Evolutionary conservation across 2,113 vertebrate genomes (phyloP), one percentile per base, ranked within the genome.

Genomic region (Eudyptes chrysolophus): DNA sequence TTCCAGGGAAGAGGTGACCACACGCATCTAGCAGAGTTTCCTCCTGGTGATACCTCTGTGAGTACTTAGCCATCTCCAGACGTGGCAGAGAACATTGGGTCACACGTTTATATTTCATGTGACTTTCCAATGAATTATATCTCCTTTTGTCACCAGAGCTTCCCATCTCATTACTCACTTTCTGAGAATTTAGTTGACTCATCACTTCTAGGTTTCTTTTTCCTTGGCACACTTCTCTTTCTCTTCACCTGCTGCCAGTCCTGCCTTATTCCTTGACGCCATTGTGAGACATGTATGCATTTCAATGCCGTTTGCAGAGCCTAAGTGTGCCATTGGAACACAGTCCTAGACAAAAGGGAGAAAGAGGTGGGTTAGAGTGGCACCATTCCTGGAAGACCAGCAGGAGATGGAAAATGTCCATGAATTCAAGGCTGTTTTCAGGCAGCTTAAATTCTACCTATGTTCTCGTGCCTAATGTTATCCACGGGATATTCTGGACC

Each of bases 141-240:
- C 40, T 91, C 61, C 15, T 91, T 29, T 76, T 85, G 70, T 79
- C 51, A 90, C 75, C n/a, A 88, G 17, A 68, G 18, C 57, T 79
- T 69, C 68, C 14, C 65, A 32, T 74, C 62, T 19, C 38, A 70
- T 29, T 3, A 0, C 54, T 78, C 1, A 0, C n/a, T 88, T 93
- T 93, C 93, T 94, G 81, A 88, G 94, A 90, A 94, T 18, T 64
- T 12, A 19, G 3, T 89, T 85, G 81, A 90, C 58, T 94, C 70
- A 62, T 36, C 62, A 17, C 55, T 81, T 16, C 25, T 17, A 29
- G 40, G 36, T 83, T 85, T 92, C n/a, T 77, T 96, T 85, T 34
- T 38, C 32, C 29, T 76, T 34, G 30, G 9, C 2, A 4, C 2
- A 0, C 26, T 84, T 66, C 62, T 94, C 51, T 72, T 84, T 65